Evolutionary conservation across 2,888 invertebrate species (phyloP).

Genomic region (Cremastinae sp.): DNA sequence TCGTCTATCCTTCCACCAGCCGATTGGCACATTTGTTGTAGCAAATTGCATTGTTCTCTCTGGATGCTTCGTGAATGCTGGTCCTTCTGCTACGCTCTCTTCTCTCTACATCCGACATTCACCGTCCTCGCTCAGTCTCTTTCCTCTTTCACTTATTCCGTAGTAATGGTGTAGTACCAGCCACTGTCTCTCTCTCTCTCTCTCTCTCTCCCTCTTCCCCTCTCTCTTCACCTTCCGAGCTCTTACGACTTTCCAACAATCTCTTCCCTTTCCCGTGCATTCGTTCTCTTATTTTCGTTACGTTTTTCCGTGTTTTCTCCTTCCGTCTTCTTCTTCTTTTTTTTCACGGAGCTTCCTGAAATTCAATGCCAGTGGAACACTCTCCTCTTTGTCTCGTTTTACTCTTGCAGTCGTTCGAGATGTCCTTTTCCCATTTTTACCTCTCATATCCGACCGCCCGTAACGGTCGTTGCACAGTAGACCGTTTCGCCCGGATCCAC

Average conservation of each 20-base stretch:
- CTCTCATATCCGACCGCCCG: constrained; percentile 36
- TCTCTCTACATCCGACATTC: background rate
- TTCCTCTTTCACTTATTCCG: constrained; percentile 36
- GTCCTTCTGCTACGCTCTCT: constrained; percentile 37
- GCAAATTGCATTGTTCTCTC: constrained; percentile 70
- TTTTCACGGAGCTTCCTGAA: constrained; percentile 39
- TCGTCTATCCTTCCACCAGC: constrained; percentile 64
- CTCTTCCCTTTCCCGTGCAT: constrained; percentile 34
- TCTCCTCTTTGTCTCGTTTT: constrained; percentile 41
- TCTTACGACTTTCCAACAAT: constrained; percentile 36
- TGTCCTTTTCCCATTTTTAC: constrained; percentile 43
- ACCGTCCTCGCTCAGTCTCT: too few relatives aligned
- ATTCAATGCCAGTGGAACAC: constrained; percentile 27
- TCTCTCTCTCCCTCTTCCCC: constrained; percentile 28
- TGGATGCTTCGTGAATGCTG: constrained; percentile 35
- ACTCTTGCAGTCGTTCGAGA: constrained; percentile 28
- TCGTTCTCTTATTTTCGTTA: constrained; percentile 44
- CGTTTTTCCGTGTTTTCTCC: too few relatives aligned
- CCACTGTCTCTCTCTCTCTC: constrained; percentile 19
- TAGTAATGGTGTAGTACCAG: constrained; percentile 25
- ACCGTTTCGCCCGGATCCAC: constrained; percentile 50
- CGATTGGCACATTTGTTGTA: constrained; percentile 69
- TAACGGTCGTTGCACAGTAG: constrained; percentile 49
- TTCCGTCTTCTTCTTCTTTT: background rate
- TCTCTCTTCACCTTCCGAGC: constrained; percentile 1